Evolutionary conservation across 2,113 vertebrate genomes (phyloP).

Genomic region (Haliaeetus leucogaster): DNA sequence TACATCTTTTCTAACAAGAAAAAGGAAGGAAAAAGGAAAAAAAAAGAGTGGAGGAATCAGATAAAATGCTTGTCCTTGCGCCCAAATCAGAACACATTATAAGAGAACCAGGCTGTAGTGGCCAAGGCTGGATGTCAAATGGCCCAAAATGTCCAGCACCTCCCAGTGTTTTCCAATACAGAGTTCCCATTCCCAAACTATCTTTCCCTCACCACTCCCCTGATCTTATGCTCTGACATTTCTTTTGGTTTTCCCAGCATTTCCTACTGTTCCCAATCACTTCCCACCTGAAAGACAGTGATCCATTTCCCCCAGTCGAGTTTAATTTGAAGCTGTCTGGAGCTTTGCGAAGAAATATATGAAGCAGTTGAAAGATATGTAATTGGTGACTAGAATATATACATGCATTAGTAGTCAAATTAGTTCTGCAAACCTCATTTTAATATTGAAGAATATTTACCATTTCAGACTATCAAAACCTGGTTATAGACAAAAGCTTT

Average conservation of each 20-base stretch:
- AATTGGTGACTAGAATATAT: not conserved
- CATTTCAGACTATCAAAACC: not conserved
- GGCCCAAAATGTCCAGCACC: not conserved
- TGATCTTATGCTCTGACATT: not conserved
- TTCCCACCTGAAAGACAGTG: not conserved
- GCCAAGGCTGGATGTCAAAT: not conserved
- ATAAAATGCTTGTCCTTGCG: not conserved
- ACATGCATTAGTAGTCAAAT: not conserved
- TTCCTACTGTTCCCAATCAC: not conserved
- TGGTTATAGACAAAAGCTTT: not conserved
- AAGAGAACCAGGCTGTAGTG: not conserved
- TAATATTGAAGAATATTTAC: not conserved
- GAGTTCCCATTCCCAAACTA: not conserved
- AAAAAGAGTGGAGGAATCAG: not conserved
- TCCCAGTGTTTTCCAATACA: not conserved
- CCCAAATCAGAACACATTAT: accelerated
- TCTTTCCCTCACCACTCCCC: not conserved
- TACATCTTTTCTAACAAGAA: not conserved
- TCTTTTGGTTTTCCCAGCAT: not conserved
- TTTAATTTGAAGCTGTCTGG: not conserved
- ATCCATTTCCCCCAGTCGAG: not conserved
- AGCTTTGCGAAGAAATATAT: not conserved
- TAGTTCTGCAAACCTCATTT: not conserved
- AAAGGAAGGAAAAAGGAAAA: not conserved
- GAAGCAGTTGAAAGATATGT: not conserved